phyloP scores from a whole-genome alignment of 2,797 vertebrate genomes.

The Acanthurus lineatus region DNA sequence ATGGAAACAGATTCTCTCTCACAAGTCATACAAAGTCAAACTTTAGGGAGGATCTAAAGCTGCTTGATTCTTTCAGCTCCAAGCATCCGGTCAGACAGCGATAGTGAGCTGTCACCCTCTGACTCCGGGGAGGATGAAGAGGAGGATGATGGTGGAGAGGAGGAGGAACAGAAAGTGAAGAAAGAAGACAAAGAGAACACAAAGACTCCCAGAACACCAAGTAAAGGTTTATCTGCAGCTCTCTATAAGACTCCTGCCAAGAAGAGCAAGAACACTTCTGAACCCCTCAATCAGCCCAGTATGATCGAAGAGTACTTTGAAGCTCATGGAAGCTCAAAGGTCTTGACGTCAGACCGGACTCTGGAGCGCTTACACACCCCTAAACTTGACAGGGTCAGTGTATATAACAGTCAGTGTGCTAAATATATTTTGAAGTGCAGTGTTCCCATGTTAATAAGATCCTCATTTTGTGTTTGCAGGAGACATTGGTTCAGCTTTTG shows the following conservation, averaged over 20 bases:
- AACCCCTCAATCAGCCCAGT: conserved; percentile 78
- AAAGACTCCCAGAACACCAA: conserved; percentile 55
- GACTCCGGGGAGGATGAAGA: conserved; percentile 87
- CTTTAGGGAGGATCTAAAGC: background rate
- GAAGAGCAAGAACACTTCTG: conserved; percentile 85
- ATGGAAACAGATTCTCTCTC: background rate
- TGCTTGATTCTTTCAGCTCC: conserved; percentile 78
- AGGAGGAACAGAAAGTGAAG: conserved; percentile 69
- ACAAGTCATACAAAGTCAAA: background rate
- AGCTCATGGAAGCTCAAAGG: conserved; percentile 96
- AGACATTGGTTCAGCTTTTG: conserved; percentile 89
- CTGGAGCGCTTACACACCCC: conserved; percentile 91
- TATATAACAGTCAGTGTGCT: conserved; percentile 7
- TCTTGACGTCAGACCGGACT: conserved; percentile 94
- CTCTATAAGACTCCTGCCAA: conserved; percentile 88
- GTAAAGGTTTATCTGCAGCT: conserved; percentile 75
- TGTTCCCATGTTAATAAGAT: background rate
- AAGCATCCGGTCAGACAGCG: conserved; percentile 89
- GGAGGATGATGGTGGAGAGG: conserved; percentile 28
- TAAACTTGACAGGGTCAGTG: conserved; percentile 91
- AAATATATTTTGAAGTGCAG: background rate
- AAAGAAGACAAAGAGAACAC: conserved; percentile 67
- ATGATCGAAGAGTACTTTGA: conserved; percentile 97
- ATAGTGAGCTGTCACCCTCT: conserved; percentile 95
- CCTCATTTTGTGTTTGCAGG: conserved; percentile 76